Evolutionary conservation across 1,140 invertebrate genomes (phyloP).

Genomic region (Ceratosolen solmsi): DNA sequence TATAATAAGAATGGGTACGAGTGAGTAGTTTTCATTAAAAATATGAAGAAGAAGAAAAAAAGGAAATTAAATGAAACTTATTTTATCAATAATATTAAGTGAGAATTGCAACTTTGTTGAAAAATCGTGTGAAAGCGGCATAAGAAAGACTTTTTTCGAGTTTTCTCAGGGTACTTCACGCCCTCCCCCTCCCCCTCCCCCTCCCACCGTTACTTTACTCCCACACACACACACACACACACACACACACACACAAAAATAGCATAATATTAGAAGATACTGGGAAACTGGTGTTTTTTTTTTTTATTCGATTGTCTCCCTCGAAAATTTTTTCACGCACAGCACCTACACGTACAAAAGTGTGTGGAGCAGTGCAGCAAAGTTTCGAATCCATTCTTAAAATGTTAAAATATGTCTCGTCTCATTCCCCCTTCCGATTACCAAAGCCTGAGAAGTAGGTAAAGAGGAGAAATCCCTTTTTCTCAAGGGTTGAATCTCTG

Average conservation of each 20-base stretch:
- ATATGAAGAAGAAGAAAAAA: too few relatives aligned
- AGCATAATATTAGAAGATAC: constrained; percentile 52
- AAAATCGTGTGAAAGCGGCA: neutral
- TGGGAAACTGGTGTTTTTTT: constrained; percentile 48
- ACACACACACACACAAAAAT: too few relatives aligned
- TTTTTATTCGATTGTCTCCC: constrained; percentile 43
- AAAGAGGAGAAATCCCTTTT: constrained; percentile 51
- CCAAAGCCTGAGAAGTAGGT: neutral
- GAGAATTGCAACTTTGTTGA: neutral
- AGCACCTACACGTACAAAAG: constrained; percentile 17
- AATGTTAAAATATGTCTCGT: constrained; percentile 31
- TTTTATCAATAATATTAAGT: too few relatives aligned
- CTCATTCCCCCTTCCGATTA: constrained; percentile 1
- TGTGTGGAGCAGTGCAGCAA: neutral
- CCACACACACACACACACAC: too few relatives aligned
- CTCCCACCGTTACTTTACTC: too few relatives aligned
- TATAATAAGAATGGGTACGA: neutral
- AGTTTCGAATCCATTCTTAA: neutral
- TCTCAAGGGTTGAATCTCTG: constrained; percentile 54
- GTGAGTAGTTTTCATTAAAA: neutral
- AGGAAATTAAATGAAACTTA: too few relatives aligned
- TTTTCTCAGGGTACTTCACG: constrained; percentile 39
- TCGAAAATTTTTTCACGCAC: constrained; percentile 44
- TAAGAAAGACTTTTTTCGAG: constrained; percentile 29
- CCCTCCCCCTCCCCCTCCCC: neutral